phyloP scores from a whole-genome alignment of 2,113 vertebrate species.

The Sclerurus mexicanus region DNA sequence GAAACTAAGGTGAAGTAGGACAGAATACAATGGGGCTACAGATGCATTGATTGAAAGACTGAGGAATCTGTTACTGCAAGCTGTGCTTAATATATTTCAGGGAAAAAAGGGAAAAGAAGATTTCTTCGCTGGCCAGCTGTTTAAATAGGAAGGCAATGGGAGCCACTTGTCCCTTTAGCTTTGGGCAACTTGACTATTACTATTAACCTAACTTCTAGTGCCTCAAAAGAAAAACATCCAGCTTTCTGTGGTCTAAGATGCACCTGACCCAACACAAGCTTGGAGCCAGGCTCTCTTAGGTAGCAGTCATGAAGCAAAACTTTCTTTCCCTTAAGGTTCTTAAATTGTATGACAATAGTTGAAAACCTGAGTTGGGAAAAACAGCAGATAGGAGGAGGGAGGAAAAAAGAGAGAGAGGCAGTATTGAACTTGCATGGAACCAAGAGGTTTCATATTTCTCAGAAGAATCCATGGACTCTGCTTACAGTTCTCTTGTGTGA shows the following conservation, averaged over 20 bases:
- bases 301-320: not conserved
- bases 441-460: not conserved
- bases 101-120: not conserved
- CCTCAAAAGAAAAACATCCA: constrained; percentile 24
- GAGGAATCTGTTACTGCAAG: not conserved
- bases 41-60: not conserved
- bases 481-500: constrained; percentile 15
- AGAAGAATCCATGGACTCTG: constrained; percentile 47
- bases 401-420: not conserved
- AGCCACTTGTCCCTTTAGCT: constrained; percentile 15
- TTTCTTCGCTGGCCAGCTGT: not conserved
- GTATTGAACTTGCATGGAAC: not conserved
- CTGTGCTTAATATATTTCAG: not conserved
- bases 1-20: not conserved
- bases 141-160: not conserved
- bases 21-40: not conserved
- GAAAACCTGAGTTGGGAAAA: not conserved
- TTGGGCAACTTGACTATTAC: constrained; percentile 21
- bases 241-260: not conserved
- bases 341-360: not conserved
- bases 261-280: not conserved
- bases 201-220: constrained; percentile 18
- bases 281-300: not conserved
- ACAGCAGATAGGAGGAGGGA: not conserved
- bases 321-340: not conserved